phyloP scores from a whole-genome alignment of 2,797 vertebrate genomes.

The Sarcoramphus papa region DNA sequence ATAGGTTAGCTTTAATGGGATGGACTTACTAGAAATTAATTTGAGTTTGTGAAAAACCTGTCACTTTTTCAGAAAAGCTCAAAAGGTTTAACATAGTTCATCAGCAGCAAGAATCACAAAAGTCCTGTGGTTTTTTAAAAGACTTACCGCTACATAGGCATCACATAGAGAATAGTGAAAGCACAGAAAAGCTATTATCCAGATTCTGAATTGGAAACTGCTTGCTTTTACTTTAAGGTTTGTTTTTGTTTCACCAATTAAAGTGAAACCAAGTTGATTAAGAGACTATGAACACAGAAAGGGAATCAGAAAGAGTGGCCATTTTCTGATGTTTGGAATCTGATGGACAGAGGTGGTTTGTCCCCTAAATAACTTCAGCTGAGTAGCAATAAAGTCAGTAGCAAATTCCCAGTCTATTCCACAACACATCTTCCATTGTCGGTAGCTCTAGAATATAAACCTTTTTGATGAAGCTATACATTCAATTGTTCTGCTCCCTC shows the following conservation, averaged over 20 bases:
- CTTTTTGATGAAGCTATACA: background rate
- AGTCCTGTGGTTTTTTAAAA: background rate
- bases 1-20: conserved; percentile 46
- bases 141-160: background rate
- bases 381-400: background rate
- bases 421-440: background rate
- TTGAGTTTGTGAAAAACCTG: conserved; percentile 19
- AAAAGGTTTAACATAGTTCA: background rate
- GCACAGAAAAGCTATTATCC: background rate
- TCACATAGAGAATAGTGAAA: background rate
- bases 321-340: background rate
- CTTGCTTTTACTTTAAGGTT: background rate
- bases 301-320: background rate
- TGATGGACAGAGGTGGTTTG: background rate
- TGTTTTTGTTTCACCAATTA: background rate
- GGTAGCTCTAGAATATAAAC: background rate
- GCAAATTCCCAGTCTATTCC: background rate
- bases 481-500: background rate
- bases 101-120: background rate
- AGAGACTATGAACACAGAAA: background rate
- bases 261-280: background rate
- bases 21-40: conserved; percentile 18
- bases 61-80: conserved; percentile 1
- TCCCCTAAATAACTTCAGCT: background rate
- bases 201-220: background rate